Percentiles rank a stretch among this genome's conserved stretches.
Conservation (phyloP, 2,113 vertebrate species). For the Petrocephalus zakoni region DNA sequence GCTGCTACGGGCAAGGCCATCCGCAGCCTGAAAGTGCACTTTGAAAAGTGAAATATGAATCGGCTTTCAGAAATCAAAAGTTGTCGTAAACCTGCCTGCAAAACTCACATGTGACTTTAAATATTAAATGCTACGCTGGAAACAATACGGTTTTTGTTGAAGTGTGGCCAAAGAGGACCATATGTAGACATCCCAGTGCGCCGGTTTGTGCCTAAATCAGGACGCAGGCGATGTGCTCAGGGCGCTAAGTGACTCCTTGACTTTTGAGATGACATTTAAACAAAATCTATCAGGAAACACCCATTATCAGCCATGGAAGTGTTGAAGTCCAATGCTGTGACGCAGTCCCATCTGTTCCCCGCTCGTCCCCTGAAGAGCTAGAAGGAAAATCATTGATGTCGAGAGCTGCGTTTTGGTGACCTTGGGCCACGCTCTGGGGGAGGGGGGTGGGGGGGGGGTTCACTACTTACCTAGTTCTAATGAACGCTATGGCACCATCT, state of each 20-base stretch:
- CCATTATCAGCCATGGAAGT: neutral
- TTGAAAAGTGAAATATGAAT: neutral
- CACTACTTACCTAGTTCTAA: neutral
- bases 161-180: neutral
- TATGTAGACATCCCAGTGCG: neutral
- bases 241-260: conserved; percentile 1
- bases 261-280: conserved; percentile 18
- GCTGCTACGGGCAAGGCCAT: neutral
- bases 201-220: neutral
- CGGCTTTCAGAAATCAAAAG: neutral
- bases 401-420: neutral
- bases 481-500: neutral
- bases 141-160: neutral
- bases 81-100: neutral
- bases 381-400: neutral
- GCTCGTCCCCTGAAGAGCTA: neutral
- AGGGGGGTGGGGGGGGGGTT: too few species aligned
- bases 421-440: neutral
- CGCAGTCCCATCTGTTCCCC: neutral
- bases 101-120: neutral
- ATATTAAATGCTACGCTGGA: neutral
- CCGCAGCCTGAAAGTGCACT: neutral
- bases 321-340: neutral
- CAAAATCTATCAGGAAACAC: conserved; percentile 13
- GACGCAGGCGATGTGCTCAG: neutral